Evolutionary conservation across 2,888 invertebrate genomes (phyloP), one percentile per base, ranked within the genome.

Genomic region (Melinaea menophilus): DNA sequence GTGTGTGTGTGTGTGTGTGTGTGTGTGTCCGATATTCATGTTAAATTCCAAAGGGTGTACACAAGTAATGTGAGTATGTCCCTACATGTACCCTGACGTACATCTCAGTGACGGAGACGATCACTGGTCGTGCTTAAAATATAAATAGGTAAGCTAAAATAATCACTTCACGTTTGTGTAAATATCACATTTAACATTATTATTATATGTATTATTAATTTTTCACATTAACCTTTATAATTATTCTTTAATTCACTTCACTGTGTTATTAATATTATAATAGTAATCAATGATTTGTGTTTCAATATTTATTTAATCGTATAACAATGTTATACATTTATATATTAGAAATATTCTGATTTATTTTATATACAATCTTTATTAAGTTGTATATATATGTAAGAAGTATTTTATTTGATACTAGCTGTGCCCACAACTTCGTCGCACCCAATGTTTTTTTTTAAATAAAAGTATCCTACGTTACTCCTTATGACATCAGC

Each of bases 121-220:
- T 58, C 63, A 63, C 65, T 56, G 62, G 67, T 63, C 64, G 64
- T 63, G 65, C 63, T 47, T 59, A 62, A 66, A 66, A 67, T 66
- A 66, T 69, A 67, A 71, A 71, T 69, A 70, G 67, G 60, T 34
- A 48, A 60, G 59, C 67, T 66, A 61, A 70, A 69, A 70, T 67
- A 68, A 67, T 64, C 64, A 56, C 58, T 47, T 66, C 62, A 64
- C 64, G 61, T 58, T 54, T 59, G 58, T 56, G 64, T 64, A 59
- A 66, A 62, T 63, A 55, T 22, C 41, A 45, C 13, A 31, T 31
- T 31, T 51, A 31, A 31, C 31, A 11, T n/a, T 51, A 51, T 9
- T 31, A 31, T 51, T n/a, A 31, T 31, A 51, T 51, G 31, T 11
- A 31, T 11, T 3, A 58, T 22, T 22, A 22, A 12, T 7, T 46